Percentiles rank a stretch among this genome's conserved stretches.
Conservation (phyloP, 2,113 vertebrate species). For the Hyperopisus bebe region DNA sequence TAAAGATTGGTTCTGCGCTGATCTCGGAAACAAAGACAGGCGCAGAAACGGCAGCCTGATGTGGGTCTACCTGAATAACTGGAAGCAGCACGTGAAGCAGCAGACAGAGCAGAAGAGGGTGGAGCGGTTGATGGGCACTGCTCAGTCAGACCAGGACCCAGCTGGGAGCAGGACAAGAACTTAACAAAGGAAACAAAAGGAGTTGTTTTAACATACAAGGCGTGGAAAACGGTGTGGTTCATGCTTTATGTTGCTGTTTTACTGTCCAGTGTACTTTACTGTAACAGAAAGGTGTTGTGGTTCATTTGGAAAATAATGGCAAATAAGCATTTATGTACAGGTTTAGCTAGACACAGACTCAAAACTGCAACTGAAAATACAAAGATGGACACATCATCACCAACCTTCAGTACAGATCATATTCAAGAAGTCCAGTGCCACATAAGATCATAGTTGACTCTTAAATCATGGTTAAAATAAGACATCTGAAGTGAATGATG, state of each 20-base stretch:
- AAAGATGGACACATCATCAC: neutral
- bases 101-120: conserved; percentile 57
- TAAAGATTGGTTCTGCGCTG: conserved; percentile 66
- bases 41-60: conserved; percentile 68
- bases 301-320: neutral
- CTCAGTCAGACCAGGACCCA: neutral
- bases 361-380: neutral
- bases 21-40: conserved; percentile 57
- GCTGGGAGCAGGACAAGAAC: neutral
- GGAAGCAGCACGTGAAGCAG: conserved; percentile 62
- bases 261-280: neutral
- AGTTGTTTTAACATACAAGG: neutral
- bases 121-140: conserved; percentile 53
- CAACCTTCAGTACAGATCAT: neutral
- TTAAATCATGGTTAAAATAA: neutral
- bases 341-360: neutral
- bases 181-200: neutral
- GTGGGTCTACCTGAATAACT: conserved; percentile 72
- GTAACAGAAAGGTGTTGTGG: neutral
- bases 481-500: neutral
- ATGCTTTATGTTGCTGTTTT: neutral
- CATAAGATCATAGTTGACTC: neutral
- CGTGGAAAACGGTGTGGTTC: neutral
- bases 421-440: neutral
- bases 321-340: neutral